Evolutionary conservation across 2,888 invertebrate genomes (phyloP).

Genomic region (Clivina fossor): DNA sequence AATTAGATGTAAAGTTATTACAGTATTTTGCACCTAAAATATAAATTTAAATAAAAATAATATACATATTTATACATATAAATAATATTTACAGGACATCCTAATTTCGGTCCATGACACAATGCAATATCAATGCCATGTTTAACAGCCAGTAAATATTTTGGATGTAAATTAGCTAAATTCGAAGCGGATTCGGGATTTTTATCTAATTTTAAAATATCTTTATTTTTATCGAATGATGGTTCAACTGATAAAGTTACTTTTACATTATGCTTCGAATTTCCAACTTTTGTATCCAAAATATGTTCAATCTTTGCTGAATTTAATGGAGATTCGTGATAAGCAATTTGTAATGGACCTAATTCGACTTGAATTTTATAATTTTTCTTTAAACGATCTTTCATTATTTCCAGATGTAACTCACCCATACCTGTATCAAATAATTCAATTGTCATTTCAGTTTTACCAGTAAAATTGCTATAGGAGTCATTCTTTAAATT

Average conservation of each 20-base stretch:
- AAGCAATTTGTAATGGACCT: conserved; percentile 90
- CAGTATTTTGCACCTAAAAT: conserved; percentile 67
- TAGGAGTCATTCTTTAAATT: no score
- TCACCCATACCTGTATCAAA: conserved; percentile 90
- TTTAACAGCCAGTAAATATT: conserved; percentile 68
- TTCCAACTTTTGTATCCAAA: conserved; percentile 67
- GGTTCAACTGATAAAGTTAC: conserved; percentile 65
- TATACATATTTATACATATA: conserved; percentile 4
- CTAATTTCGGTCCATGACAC: conserved; percentile 79
- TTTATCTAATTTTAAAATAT: conserved; percentile 62
- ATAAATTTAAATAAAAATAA: conserved; percentile 27
- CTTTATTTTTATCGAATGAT: conserved; percentile 44
- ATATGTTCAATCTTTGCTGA: conserved; percentile 53
- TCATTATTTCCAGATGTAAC: conserved; percentile 91
- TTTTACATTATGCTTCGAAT: conserved; percentile 61
- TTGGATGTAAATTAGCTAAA: conserved; percentile 65
- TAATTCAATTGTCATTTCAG: no score
- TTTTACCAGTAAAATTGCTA: no score
- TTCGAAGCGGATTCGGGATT: conserved; percentile 68
- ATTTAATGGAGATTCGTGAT: conserved; percentile 72
- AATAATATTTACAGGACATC: conserved; percentile 66
- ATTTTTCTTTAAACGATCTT: conserved; percentile 82
- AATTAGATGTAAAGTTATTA: conserved; percentile 75
- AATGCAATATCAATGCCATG: conserved; percentile 73
- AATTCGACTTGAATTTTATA: conserved; percentile 90